phyloP scores from a whole-genome alignment of 2,113 vertebrate genomes.

The Tragulus kanchil region DNA sequence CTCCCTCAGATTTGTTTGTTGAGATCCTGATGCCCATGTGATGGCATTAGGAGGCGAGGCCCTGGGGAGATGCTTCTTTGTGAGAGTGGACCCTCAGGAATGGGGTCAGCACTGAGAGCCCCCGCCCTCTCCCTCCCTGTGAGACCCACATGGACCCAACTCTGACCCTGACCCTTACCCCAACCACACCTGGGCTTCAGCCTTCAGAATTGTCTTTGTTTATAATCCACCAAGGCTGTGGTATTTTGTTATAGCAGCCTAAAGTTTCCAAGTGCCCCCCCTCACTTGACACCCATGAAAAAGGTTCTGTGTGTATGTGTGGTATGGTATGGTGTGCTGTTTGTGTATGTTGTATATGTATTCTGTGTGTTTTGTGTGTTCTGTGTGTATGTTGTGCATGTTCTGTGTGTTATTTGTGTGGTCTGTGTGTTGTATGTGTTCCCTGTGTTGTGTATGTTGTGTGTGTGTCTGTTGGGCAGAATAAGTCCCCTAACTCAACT shows the following conservation, averaged over 20 bases:
- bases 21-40: neutral
- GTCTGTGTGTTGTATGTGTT: neutral
- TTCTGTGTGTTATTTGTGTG: neutral
- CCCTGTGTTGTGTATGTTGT: neutral
- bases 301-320: neutral
- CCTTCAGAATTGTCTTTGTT: neutral
- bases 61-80: neutral
- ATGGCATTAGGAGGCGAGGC: neutral
- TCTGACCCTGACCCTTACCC: neutral
- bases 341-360: neutral
- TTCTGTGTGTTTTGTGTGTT: neutral
- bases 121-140: neutral
- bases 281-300: neutral
- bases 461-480: neutral
- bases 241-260: neutral
- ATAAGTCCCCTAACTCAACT: neutral
- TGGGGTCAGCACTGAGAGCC: neutral
- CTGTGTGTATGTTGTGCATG: neutral
- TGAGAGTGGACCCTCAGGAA: neutral
- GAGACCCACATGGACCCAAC: neutral
- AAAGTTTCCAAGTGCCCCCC: neutral
- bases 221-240: neutral
- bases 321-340: neutral
- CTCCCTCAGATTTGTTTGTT: neutral
- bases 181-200: neutral